Evolutionary conservation across 2,113 vertebrate species (phyloP).

Genomic region (Junco hyemalis): DNA sequence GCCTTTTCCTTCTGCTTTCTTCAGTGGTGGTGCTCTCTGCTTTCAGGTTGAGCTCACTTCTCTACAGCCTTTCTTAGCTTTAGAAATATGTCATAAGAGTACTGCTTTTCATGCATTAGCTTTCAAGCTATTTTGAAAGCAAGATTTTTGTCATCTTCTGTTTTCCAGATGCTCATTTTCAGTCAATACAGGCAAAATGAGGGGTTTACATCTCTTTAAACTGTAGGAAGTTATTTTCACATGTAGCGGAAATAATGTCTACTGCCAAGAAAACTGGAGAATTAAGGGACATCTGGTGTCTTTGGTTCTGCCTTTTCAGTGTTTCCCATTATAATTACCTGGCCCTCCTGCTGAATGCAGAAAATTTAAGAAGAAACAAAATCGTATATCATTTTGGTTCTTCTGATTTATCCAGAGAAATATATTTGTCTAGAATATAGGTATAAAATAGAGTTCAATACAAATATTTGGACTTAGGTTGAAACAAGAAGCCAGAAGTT

Average conservation of each 20-base stretch:
- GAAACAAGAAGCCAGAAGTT: neutral
- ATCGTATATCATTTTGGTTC: neutral
- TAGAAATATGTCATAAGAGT: neutral
- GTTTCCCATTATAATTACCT: neutral
- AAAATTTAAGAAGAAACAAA: neutral
- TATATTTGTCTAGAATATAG: neutral
- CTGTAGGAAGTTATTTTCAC: neutral
- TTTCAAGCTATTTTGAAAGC: neutral
- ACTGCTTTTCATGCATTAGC: neutral
- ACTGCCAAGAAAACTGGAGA: neutral
- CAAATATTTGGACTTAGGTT: neutral
- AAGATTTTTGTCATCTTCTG: neutral
- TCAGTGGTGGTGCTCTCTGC: neutral
- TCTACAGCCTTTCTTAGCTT: neutral
- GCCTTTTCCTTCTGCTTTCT: neutral
- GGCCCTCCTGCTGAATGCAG: neutral
- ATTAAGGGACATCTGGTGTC: neutral
- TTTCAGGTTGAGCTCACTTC: fast-evolving
- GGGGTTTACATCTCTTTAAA: neutral
- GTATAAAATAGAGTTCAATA: neutral
- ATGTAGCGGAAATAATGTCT: neutral
- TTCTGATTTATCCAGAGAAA: neutral
- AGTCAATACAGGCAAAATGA: neutral
- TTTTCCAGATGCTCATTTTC: neutral
- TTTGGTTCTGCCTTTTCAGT: neutral